Conservation (phyloP, 2,888 invertebrate genomes). For the Iselma pallidipennis region DNA sequence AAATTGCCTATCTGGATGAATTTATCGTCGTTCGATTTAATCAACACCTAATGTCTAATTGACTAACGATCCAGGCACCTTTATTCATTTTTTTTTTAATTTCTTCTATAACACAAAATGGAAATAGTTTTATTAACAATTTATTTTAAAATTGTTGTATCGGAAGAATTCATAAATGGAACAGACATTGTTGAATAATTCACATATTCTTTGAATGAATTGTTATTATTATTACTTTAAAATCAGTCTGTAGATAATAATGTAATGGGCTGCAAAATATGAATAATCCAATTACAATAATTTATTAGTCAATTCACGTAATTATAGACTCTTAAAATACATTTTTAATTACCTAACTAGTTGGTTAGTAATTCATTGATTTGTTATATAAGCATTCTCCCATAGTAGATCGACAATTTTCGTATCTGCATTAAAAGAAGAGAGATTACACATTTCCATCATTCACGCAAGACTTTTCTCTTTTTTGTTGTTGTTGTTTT, state of each 20-base stretch:
- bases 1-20: neutral
- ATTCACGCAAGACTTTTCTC: neutral
- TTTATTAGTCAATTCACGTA: neutral
- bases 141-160: no score
- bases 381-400: neutral
- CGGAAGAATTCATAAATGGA: neutral
- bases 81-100: no score
- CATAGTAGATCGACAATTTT: no score
- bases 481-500: no score
- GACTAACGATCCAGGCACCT: no score
- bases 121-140: no score
- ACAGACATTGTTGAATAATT: neutral
- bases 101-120: no score
- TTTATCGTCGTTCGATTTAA: constrained; percentile 5
- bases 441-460: neutral
- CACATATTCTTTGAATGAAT: neutral
- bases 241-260: neutral
- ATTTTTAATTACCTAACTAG: no score
- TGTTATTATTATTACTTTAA: no score
- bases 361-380: neutral
- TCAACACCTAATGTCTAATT: neutral
- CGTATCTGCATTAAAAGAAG: neutral
- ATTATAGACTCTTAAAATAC: neutral
- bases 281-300: neutral
- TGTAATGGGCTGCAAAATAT: neutral